Evolutionary conservation across 2,113 vertebrate genomes (phyloP).

Genomic region (Bubalus kerabau): DNA sequence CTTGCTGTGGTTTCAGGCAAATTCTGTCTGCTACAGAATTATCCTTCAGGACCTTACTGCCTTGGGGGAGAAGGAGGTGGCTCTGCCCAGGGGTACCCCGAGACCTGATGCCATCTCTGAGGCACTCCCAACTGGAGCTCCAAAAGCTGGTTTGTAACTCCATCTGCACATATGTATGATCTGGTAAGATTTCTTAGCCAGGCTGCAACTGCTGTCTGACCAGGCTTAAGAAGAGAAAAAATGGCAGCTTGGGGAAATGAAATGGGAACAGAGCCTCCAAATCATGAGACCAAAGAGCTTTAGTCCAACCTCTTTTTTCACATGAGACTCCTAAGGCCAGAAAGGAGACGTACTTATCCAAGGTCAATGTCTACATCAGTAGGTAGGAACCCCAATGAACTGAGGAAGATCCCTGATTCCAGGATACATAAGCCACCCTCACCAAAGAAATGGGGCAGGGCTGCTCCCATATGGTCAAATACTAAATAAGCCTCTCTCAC

Average conservation of each 20-base stretch:
- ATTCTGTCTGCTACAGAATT: neutral
- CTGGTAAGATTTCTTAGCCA: neutral
- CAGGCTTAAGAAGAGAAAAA: neutral
- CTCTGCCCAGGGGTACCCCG: neutral
- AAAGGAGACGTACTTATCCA: neutral
- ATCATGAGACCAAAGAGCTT: neutral
- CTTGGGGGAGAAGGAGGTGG: neutral
- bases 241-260: neutral
- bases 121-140: neutral
- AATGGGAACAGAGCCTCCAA: neutral
- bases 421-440: neutral
- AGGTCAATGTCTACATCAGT: neutral
- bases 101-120: neutral
- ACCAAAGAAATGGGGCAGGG: neutral
- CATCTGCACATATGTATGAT: accelerated
- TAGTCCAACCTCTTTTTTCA: neutral
- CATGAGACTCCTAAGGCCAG: neutral
- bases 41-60: neutral
- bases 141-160: neutral
- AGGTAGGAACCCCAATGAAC: neutral
- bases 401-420: neutral
- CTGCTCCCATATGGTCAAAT: neutral
- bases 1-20: neutral
- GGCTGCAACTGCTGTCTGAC: neutral
- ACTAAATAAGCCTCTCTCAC: neutral